phyloP scores from a whole-genome alignment of 2,797 vertebrate species.

The Gallinago nigripennis region DNA sequence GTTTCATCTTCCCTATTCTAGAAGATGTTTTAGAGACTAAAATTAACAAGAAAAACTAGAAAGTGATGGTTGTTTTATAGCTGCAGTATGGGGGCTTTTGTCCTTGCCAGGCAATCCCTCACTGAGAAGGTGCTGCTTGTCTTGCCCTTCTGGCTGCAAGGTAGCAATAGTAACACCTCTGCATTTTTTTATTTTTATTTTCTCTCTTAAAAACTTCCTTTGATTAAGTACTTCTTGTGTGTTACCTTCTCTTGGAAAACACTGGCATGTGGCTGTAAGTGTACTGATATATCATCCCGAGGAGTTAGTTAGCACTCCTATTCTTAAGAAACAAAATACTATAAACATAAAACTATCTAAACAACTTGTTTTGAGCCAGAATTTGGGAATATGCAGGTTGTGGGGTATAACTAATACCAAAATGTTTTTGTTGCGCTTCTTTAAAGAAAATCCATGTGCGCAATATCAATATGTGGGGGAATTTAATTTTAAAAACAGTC shows the following conservation, averaged over 20 bases:
- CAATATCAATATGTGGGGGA: slow-evolving; percentile 21
- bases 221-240: slow-evolving; percentile 51
- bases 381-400: background rate
- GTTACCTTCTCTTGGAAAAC: slow-evolving; percentile 42
- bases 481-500: slow-evolving; percentile 54
- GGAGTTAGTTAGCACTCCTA: slow-evolving; percentile 50
- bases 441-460: slow-evolving; percentile 38
- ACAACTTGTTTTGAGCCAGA: slow-evolving; percentile 27
- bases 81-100: background rate
- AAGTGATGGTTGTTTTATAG: background rate
- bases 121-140: background rate
- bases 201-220: slow-evolving; percentile 48
- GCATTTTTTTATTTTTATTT: background rate
- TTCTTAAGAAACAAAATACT: slow-evolving; percentile 55
- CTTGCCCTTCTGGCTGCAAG: background rate
- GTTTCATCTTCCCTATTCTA: background rate
- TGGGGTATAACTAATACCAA: background rate
- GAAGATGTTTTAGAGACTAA: background rate
- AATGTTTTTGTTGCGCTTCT: background rate
- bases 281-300: slow-evolving; percentile 35
- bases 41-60: background rate
- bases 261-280: background rate
- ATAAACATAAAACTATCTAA: background rate
- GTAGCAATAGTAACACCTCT: background rate
- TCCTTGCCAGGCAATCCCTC: background rate